These are phyloP conservation scores for Griposia aprilina DNA, from an alignment of 2,888 invertebrate species.

Conservation along the genomic window DNA sequence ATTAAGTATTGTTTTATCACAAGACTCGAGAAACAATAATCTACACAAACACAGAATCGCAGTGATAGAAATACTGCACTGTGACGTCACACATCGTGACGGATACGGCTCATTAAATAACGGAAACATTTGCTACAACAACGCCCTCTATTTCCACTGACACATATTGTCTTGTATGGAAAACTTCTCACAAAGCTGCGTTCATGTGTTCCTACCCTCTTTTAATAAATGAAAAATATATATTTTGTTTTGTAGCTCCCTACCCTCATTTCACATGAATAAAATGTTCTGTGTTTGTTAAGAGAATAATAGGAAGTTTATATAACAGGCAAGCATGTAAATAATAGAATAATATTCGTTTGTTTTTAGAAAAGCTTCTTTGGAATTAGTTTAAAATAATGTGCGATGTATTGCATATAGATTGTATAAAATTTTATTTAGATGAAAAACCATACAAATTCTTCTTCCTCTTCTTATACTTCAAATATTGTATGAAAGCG, in stretches of 20 bases:
- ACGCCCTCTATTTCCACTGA: conserved; percentile 51
- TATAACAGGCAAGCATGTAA: too few species aligned
- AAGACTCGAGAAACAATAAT: conserved; percentile 1
- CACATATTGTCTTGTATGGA: conserved; percentile 46
- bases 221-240: conserved; percentile 14
- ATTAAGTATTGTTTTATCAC: not conserved
- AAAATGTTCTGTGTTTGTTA: not conserved
- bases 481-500: not conserved
- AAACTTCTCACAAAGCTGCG: conserved; percentile 30
- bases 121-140: conserved; percentile 55
- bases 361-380: not conserved
- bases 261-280: not conserved
- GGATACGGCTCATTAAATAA: conserved; percentile 65
- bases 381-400: not conserved
- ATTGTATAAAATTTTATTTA: not conserved
- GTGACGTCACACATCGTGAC: conserved; percentile 57
- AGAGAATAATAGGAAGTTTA: conserved; percentile 5
- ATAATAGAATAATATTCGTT: conserved; percentile 1
- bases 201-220: conserved; percentile 6
- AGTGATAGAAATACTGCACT: not conserved
- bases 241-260: not conserved
- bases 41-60: not conserved
- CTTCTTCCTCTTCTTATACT: too few species aligned
- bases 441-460: not conserved
- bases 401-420: not conserved